Evolutionary conservation across 1,140 invertebrate genomes (phyloP).

Genomic region (Diabrotica virgifera): DNA sequence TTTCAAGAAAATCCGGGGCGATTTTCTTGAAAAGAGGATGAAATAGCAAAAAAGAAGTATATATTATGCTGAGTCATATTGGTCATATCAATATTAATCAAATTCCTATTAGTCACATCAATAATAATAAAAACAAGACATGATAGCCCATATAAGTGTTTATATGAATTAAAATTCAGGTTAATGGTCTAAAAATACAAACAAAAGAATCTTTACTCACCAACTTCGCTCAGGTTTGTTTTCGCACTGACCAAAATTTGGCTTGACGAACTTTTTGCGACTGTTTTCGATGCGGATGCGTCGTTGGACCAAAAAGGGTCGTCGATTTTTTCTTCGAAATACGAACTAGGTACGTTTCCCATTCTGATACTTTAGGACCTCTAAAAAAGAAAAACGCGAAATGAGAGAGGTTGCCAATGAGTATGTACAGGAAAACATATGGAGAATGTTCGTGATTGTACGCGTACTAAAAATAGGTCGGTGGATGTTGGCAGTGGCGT

Average conservation of each 20-base stretch:
- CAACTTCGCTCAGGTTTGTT: conserved; percentile 19
- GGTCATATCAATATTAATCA: too few relatives aligned
- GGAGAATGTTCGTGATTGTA: conserved; percentile 1
- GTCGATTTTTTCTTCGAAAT: conserved; percentile 17
- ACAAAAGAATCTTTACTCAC: neutral
- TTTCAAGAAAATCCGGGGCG: too few relatives aligned
- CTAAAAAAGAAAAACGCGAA: conserved; percentile 9
- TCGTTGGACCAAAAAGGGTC: conserved; percentile 24
- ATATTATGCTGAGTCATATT: too few relatives aligned
- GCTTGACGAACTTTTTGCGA: conserved; percentile 6
- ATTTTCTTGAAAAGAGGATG: too few relatives aligned
- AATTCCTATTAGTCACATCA: too few relatives aligned
- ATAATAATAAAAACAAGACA: too few relatives aligned
- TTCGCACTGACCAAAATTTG: conserved; percentile 9
- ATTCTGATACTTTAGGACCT: conserved; percentile 10
- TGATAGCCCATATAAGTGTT: too few relatives aligned
- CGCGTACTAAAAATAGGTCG: conserved; percentile 15
- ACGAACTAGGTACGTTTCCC: conserved; percentile 20
- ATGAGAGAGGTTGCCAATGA: neutral
- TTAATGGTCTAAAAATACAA: neutral
- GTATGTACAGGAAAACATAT: conserved; percentile 5
- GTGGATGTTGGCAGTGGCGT: conserved; percentile 5
- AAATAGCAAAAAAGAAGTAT: too few relatives aligned
- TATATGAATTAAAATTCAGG: too few relatives aligned
- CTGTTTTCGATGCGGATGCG: conserved; percentile 7